These are phyloP conservation scores for Lepus townsendii DNA, from an alignment of 2,797 vertebrate genomes.

Conservation along the genomic window DNA sequence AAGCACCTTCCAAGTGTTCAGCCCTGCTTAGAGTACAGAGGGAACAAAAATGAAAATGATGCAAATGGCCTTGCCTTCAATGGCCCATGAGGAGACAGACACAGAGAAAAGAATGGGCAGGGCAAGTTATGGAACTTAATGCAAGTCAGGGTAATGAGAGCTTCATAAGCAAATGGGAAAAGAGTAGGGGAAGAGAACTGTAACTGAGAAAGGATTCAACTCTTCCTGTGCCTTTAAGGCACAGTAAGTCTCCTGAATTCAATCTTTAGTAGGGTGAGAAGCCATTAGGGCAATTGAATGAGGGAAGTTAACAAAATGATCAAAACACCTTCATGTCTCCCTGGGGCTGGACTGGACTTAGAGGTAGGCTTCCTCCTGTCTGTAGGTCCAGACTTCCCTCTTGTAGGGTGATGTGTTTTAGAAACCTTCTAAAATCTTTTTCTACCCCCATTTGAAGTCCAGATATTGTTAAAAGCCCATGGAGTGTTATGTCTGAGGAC, in stretches of 20 bases:
- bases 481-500: background rate
- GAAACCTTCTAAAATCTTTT: slow-evolving; percentile 17
- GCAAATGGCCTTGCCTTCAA: background rate
- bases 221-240: background rate
- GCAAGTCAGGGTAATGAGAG: background rate
- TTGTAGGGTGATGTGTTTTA: background rate
- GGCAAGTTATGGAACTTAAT: background rate
- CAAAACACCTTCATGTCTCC: background rate
- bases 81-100: background rate
- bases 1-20: background rate
- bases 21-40: background rate
- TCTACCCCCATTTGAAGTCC: background rate
- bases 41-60: background rate
- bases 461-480: background rate
- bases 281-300: background rate
- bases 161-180: background rate
- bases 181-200: background rate
- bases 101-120: background rate
- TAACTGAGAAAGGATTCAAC: background rate
- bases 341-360: background rate
- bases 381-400: background rate
- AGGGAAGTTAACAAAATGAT: background rate
- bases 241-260: background rate
- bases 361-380: background rate
- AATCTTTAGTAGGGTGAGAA: background rate